Conservation (phyloP, 2,888 invertebrate genomes). For the Athripsodes cinereus region DNA sequence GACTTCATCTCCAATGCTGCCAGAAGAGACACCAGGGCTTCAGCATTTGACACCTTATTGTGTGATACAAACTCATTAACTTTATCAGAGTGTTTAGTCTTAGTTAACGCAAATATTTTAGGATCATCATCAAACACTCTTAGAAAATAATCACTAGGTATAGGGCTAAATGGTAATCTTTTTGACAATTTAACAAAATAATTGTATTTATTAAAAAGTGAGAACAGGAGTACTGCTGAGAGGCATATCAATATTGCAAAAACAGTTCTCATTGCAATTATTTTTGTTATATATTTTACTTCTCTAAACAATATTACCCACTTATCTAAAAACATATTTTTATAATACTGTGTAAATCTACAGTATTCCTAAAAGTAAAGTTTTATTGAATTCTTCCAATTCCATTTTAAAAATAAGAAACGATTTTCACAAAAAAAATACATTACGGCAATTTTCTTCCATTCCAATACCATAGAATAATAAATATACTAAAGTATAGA, state of each 20-base stretch:
- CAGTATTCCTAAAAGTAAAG: no score
- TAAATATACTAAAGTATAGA: no score
- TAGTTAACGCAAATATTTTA: conserved; percentile 6
- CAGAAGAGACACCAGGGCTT: conserved; percentile 79
- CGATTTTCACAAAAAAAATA: no score
- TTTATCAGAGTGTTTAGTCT: not conserved
- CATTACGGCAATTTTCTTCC: no score
- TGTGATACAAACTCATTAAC: not conserved
- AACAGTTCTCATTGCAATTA: conserved; percentile 3
- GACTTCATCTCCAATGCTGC: conserved; percentile 81
- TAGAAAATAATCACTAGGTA: conserved; percentile 15
- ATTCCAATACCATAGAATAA: no score
- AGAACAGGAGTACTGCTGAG: conserved; percentile 7
- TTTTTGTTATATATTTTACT: no score
- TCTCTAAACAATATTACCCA: no score
- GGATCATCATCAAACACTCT: conserved; percentile 10
- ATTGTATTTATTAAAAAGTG: not conserved
- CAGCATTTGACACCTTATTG: conserved; percentile 47
- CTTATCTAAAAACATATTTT: no score
- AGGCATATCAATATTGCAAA: conserved; percentile 9
- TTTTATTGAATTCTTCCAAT: no score
- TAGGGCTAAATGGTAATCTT: conserved; percentile 13
- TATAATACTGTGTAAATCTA: no score
- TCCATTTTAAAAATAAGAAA: no score
- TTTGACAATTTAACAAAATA: conserved; percentile 2